A percentile compares a stretch with the other conserved stretches of the same genome.
phyloP scores from a whole-genome alignment of 2,888 invertebrate genomes.

The Danaus chrysippus region DNA sequence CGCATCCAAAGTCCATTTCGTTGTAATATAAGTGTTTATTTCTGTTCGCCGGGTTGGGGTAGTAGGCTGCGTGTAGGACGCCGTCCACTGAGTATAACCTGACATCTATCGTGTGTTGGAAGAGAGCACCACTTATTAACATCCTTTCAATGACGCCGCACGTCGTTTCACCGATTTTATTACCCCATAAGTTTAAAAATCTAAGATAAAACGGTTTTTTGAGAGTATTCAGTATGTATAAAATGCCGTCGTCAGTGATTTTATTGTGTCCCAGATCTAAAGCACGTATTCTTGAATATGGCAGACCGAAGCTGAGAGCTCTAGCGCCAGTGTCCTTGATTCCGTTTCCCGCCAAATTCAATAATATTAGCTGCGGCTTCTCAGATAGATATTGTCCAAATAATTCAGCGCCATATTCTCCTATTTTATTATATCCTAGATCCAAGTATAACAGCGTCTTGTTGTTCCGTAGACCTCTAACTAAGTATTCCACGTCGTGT shows the following conservation, averaged over 20 bases:
- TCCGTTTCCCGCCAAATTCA: slow-evolving; percentile 78
- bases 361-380: slow-evolving; percentile 66
- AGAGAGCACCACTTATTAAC: slow-evolving; percentile 54
- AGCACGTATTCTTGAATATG: slow-evolving; percentile 77
- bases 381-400: slow-evolving; percentile 74
- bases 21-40: slow-evolving; percentile 78
- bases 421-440: slow-evolving; percentile 79
- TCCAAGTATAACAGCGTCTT: slow-evolving; percentile 77
- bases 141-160: slow-evolving; percentile 61
- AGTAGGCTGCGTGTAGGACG: slow-evolving; percentile 55
- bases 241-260: slow-evolving; percentile 73
- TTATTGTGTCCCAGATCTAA: slow-evolving; percentile 79
- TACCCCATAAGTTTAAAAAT: slow-evolving; percentile 69
- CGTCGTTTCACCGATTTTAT: slow-evolving; percentile 58
- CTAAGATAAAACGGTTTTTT: slow-evolving; percentile 71
- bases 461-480: slow-evolving; percentile 72
- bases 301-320: slow-evolving; percentile 74
- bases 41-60: slow-evolving; percentile 63
- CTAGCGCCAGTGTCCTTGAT: slow-evolving; percentile 79
- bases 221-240: slow-evolving; percentile 75
- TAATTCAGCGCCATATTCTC: slow-evolving; percentile 77
- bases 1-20: slow-evolving; percentile 66
- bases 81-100: slow-evolving; percentile 59
- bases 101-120: slow-evolving; percentile 62
- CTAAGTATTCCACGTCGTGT: slow-evolving; percentile 79